Evolutionary conservation across 2,113 vertebrate genomes (phyloP).

Genomic region (Eidolon helvum): DNA sequence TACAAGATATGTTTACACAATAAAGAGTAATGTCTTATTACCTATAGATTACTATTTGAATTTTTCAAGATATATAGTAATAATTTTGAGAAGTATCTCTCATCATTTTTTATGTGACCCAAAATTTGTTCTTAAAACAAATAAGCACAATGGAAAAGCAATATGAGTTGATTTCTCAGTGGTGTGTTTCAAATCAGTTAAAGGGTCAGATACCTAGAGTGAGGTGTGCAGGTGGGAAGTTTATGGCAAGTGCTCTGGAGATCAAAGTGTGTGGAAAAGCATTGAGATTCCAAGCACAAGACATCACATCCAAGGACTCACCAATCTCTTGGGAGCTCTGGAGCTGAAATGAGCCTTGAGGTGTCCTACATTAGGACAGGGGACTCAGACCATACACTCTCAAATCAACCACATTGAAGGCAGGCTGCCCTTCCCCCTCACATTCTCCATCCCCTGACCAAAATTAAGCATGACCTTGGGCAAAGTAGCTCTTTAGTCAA

Average conservation of each 20-base stretch:
- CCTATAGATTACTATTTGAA: slow-evolving; percentile 51
- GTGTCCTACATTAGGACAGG: accelerated
- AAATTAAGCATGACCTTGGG: not conserved
- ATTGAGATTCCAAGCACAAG: not conserved
- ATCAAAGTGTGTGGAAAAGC: not conserved
- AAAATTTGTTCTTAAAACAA: not conserved
- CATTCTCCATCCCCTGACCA: no score
- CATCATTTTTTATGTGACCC: slow-evolving; percentile 25
- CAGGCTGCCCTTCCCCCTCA: not conserved
- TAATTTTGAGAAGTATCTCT: slow-evolving; percentile 50
- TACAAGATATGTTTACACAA: slow-evolving; percentile 47
- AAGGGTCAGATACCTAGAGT: not conserved
- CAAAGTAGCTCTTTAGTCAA: not conserved
- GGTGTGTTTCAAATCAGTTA: not conserved
- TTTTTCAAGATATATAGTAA: slow-evolving; percentile 38
- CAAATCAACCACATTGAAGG: not conserved
- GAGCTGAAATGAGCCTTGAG: not conserved
- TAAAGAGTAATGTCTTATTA: slow-evolving; percentile 60
- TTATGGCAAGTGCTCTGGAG: no score
- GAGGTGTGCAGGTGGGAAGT: no score
- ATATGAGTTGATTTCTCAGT: not conserved
- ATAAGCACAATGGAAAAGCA: not conserved
- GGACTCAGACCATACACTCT: not conserved
- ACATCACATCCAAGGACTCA: not conserved
- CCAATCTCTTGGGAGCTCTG: not conserved